Evolutionary conservation across 2,888 invertebrate genomes (phyloP).

Genomic region (Trichacis sp.): DNA sequence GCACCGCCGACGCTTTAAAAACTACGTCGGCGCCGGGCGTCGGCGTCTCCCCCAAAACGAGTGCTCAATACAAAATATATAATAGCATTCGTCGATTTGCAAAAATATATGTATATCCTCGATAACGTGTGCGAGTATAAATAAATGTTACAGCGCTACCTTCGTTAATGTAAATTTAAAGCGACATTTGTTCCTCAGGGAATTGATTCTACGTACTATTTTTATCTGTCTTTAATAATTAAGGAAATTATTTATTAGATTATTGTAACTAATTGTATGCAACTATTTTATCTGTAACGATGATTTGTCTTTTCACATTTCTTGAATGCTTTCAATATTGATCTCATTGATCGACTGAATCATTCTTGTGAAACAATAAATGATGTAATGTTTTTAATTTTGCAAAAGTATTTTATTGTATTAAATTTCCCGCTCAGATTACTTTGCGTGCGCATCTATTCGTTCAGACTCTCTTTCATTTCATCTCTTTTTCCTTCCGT

Average conservation of each 20-base stretch:
- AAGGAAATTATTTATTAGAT: too few species aligned
- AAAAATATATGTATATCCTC: slow-evolving; percentile 45
- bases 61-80: slow-evolving; percentile 67
- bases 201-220: too few species aligned
- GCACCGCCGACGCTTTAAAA: slow-evolving; percentile 60
- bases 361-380: too few species aligned
- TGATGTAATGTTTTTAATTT: slow-evolving; percentile 3
- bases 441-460: slow-evolving; percentile 11
- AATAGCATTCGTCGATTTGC: slow-evolving; percentile 66
- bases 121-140: slow-evolving; percentile 12
- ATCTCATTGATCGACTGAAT: too few species aligned
- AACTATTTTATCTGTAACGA: too few species aligned
- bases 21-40: slow-evolving; percentile 64
- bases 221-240: too few species aligned
- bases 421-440: slow-evolving; percentile 13
- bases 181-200: slow-evolving; percentile 20
- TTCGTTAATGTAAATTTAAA: slow-evolving; percentile 43
- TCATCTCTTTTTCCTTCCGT: slow-evolving; percentile 29
- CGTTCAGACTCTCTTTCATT: not conserved
- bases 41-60: slow-evolving; percentile 63
- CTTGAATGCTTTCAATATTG: too few species aligned
- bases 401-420: slow-evolving; percentile 5
- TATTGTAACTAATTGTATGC: too few species aligned
- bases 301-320: too few species aligned
- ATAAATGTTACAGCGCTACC: slow-evolving; percentile 47